phyloP scores from a whole-genome alignment of 2,888 invertebrate genomes.

The Amblyteles armatorius region DNA sequence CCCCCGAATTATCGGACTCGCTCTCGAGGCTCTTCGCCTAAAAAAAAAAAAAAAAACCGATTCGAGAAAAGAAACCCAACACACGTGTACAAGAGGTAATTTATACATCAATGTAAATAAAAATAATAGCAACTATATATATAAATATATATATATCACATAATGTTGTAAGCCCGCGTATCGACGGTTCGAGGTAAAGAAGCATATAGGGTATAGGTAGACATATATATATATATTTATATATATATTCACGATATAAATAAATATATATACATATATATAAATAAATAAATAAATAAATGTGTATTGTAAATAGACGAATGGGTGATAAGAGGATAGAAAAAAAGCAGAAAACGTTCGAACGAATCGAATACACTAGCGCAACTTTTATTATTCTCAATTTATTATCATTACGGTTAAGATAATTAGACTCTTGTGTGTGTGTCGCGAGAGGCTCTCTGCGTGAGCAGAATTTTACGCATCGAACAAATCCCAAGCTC shows the following conservation, averaged over 20 bases:
- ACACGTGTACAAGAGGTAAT: constrained; percentile 48
- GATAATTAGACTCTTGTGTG: constrained; percentile 42
- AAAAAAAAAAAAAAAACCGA: constrained; percentile 18
- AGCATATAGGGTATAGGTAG: constrained; percentile 46
- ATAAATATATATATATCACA: constrained; percentile 44
- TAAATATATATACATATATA: constrained; percentile 70
- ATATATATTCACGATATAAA: constrained; percentile 69
- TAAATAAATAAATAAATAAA: constrained; percentile 74
- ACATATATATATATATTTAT: constrained; percentile 72
- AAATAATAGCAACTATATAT: constrained; percentile 61
- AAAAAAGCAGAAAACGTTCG: constrained; percentile 10
- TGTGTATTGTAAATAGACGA: constrained; percentile 77
- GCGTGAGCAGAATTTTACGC: not conserved
- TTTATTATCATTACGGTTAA: constrained; percentile 44
- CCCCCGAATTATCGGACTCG: not conserved
- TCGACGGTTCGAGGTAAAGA: constrained; percentile 66
- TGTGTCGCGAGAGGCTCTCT: constrained; percentile 53
- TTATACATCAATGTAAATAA: constrained; percentile 69
- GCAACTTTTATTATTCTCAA: constrained; percentile 30
- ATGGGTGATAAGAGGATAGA: constrained; percentile 9
- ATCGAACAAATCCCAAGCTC: no score
- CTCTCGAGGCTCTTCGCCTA: not conserved
- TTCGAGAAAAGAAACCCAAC: constrained; percentile 26
- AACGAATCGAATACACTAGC: constrained; percentile 30
- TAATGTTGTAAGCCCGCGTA: constrained; percentile 64